Evolutionary conservation across 2,797 vertebrate species (phyloP).

Genomic region (Hapalemur alaotrensis): DNA sequence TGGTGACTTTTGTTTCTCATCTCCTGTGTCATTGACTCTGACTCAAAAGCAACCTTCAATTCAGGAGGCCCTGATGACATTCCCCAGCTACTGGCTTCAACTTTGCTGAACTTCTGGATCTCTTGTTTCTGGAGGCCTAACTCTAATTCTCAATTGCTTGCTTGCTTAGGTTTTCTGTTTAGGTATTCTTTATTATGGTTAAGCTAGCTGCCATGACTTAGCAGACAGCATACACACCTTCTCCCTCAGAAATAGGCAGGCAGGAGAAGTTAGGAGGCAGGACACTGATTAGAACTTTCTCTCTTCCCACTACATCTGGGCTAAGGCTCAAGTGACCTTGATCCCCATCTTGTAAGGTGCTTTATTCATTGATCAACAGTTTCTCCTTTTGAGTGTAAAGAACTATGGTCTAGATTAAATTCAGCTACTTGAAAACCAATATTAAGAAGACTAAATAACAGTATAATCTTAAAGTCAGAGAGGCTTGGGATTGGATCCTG

Average conservation of each 20-base stretch:
- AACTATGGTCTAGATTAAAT: neutral
- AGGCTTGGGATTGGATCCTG: neutral
- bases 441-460: neutral
- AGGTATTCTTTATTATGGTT: neutral
- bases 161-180: neutral
- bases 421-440: neutral
- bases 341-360: neutral
- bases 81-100: neutral
- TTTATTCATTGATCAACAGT: neutral
- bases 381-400: conserved; percentile 27
- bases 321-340: neutral
- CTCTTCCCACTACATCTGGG: neutral
- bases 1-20: neutral
- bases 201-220: neutral
- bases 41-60: neutral
- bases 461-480: neutral
- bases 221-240: neutral
- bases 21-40: neutral
- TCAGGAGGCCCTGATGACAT: too few relatives aligned
- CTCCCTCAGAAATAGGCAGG: neutral
- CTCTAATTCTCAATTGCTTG: neutral
- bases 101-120: neutral
- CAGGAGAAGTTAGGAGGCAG: neutral
- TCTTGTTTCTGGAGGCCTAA: neutral
- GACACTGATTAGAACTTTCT: neutral